Evolutionary conservation across 2,888 invertebrate genomes (phyloP).

Genomic region (Ochlodes sylvanus): DNA sequence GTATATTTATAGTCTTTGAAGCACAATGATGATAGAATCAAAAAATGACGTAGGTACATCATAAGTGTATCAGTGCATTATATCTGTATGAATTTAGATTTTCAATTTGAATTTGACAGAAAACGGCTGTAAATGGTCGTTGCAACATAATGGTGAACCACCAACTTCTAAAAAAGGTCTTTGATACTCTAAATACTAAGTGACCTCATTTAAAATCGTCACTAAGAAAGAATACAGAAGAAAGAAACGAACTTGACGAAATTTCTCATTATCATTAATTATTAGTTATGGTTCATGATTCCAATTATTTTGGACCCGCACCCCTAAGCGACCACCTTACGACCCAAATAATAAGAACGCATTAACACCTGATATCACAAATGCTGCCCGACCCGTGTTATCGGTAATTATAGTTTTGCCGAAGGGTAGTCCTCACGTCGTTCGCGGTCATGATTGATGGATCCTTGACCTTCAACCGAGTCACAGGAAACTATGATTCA

Average conservation of each 20-base stretch:
- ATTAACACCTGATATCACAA: conserved; percentile 30
- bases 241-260: neutral
- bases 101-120: too few relatives aligned
- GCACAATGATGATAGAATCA: too few relatives aligned
- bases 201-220: neutral
- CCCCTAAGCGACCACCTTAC: conserved; percentile 5
- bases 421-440: conserved; percentile 31
- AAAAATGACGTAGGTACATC: too few relatives aligned
- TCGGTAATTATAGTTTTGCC: conserved; percentile 28
- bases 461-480: conserved; percentile 25
- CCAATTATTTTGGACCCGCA: neutral
- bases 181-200: too few relatives aligned
- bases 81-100: too few relatives aligned
- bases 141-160: too few relatives aligned
- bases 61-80: too few relatives aligned
- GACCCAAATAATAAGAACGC: conserved; percentile 25
- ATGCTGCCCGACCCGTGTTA: conserved; percentile 9
- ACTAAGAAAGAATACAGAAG: neutral
- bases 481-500: conserved; percentile 12
- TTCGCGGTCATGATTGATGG: conserved; percentile 22
- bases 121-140: too few relatives aligned
- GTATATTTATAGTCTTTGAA: too few relatives aligned
- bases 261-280: neutral
- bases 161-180: too few relatives aligned
- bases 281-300: neutral